Evolutionary conservation across 2,113 vertebrate genomes (phyloP), one percentile per base, ranked within the genome.

Genomic region (Henicopernis longicauda): DNA sequence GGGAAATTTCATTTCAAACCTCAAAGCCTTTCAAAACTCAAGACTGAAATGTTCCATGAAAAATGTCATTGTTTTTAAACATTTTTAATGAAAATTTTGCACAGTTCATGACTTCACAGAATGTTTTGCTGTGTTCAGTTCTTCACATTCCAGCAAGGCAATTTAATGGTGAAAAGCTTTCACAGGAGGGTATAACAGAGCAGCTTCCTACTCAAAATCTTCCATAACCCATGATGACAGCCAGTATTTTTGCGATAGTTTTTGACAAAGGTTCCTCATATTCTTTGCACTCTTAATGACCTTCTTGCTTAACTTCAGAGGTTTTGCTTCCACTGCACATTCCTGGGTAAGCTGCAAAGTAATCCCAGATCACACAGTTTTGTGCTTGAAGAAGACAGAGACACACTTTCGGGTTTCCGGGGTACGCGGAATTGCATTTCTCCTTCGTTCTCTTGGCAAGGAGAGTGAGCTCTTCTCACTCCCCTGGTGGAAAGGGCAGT

Each of bases 1-100:
- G 40, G 36, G 13, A 94, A 78, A 84, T 95, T 86, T 29, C 25
- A 79, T 79, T 87, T 93, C 73, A 95, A 84, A 94, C 52, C 70
- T 89, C 44, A 91, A 95, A 91, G 67, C 36, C 70, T 16, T 86
- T 95, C 34, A 15, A 49, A 74, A 86, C 13, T 40, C 9, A 58
- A 76, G 61, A 69, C 42, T 72, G 61, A 92, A 93, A 91, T n/a
- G 31, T 85, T 93, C 61, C 34, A n/a, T 85, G 52, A 61, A 70
- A 92, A 93, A 82, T 72, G 34, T 69, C 21, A 88, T 61, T 62
- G 32, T 49, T 96, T 91, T 82, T 29, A 93, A 89, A 82, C 13
- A 55, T 38, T 93, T 45, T 76, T 5, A 57, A 82, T 74, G 36
- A 91, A 76, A 65, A 52, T 47, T 90, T 67, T 79, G 34, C 32